These are phyloP conservation scores for Embiotoca jacksoni DNA, from an alignment of 2,113 vertebrate species.

Conservation along the genomic window DNA sequence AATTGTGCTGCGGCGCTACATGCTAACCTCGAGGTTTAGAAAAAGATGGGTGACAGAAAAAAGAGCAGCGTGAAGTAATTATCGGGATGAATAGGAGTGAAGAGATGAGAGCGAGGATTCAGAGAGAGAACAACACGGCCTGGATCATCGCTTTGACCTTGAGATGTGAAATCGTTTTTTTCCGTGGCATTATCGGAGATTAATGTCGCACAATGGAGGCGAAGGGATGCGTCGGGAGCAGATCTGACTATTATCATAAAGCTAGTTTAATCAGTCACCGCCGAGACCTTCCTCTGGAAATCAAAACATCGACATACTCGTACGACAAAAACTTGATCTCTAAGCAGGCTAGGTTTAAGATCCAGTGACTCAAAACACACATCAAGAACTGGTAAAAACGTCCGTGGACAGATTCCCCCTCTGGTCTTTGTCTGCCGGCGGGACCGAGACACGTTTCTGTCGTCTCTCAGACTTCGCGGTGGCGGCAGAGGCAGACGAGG, in stretches of 20 bases:
- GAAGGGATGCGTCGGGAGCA: slow-evolving; percentile 1
- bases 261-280: slow-evolving; percentile 60
- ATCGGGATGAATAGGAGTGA: slow-evolving; percentile 22
- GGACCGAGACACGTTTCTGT: slow-evolving; percentile 33
- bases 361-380: slow-evolving; percentile 65
- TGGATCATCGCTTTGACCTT: slow-evolving; percentile 26
- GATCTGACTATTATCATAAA: slow-evolving; percentile 41
- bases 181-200: slow-evolving; percentile 60
- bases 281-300: slow-evolving; percentile 57
- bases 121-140: neutral
- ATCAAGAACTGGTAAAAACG: slow-evolving; percentile 49
- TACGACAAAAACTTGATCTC: slow-evolving; percentile 61
- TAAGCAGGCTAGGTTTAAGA: slow-evolving; percentile 49
- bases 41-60: slow-evolving; percentile 7
- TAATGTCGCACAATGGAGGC: slow-evolving; percentile 16
- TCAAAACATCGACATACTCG: slow-evolving; percentile 56
- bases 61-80: slow-evolving; percentile 32
- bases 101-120: slow-evolving; percentile 11
- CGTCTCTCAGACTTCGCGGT: slow-evolving; percentile 12
- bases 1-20: neutral
- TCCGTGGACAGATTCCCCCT: slow-evolving; percentile 29
- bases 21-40: slow-evolving; percentile 13
- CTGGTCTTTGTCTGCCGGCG: slow-evolving; percentile 25
- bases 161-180: slow-evolving; percentile 34
- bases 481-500: slow-evolving; percentile 35